phyloP scores from a whole-genome alignment of 2,113 vertebrate species.

The Anser cygnoides region DNA sequence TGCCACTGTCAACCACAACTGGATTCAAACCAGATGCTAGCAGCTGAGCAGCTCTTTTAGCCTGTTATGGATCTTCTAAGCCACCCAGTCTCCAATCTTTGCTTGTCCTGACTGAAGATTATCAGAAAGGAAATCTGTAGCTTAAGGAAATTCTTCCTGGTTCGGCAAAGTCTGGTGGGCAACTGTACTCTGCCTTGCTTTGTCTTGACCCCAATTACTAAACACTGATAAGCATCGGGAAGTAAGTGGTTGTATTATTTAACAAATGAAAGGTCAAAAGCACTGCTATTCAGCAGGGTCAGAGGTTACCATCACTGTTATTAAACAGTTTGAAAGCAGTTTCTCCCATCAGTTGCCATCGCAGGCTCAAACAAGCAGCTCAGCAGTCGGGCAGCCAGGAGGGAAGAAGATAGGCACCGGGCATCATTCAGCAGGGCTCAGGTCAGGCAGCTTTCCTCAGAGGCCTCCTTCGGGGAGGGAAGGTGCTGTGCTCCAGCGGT shows the following conservation, averaged over 20 bases:
- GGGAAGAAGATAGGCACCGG: background rate
- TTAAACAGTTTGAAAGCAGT: conserved; percentile 60
- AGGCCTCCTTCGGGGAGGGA: background rate
- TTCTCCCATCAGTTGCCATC: conserved; percentile 26
- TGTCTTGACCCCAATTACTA: conserved; percentile 72
- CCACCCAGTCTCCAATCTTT: conserved; percentile 35
- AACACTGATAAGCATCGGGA: conserved; percentile 58
- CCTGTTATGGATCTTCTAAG: conserved; percentile 9
- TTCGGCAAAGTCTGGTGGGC: conserved; percentile 33
- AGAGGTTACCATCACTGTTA: conserved; percentile 73
- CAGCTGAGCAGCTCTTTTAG: conserved; percentile 48
- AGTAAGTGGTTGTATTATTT: conserved; percentile 71
- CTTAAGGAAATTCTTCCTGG: conserved; percentile 58
- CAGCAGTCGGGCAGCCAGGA: background rate
- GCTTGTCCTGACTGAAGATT: conserved; percentile 34
- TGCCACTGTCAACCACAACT: conserved; percentile 26
- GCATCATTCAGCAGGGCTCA: background rate
- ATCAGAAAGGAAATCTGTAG: conserved; percentile 52
- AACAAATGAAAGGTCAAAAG: conserved; percentile 72
- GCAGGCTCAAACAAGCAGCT: background rate
- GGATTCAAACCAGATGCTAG: conserved; percentile 67
- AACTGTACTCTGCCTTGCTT: conserved; percentile 44
- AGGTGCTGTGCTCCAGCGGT: background rate
- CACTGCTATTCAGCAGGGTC: conserved; percentile 56
- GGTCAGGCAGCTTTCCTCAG: background rate